Conservation (phyloP, 2,113 vertebrate genomes). For the Pomatorhinus ruficollis region DNA sequence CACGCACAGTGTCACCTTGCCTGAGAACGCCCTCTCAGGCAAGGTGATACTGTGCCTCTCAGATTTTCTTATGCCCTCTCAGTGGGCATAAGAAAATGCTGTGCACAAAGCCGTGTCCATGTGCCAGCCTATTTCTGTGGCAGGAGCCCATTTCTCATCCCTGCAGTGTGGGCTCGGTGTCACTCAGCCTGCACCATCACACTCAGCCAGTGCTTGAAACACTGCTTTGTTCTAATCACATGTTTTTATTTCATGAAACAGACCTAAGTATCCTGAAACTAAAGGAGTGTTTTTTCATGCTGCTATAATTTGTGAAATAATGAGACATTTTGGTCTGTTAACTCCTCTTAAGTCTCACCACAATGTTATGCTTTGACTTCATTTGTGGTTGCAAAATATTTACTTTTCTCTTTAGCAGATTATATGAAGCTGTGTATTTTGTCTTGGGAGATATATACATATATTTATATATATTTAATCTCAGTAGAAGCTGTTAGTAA, state of each 20-base stretch:
- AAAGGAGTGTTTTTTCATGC: constrained; percentile 38
- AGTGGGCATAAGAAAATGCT: not conserved
- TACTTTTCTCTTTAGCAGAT: constrained; percentile 65
- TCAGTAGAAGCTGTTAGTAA: constrained; percentile 16
- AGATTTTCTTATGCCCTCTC: too few relatives aligned
- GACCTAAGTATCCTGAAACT: constrained; percentile 42
- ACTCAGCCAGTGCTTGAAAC: not conserved
- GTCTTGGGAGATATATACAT: constrained; percentile 43
- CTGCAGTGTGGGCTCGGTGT: not conserved
- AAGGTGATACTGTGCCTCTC: too few relatives aligned
- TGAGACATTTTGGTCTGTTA: constrained; percentile 59
- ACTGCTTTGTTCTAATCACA: not conserved
- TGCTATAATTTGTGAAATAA: constrained; percentile 61
- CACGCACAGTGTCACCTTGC: not conserved
- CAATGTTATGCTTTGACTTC: constrained; percentile 57
- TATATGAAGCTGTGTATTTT: constrained; percentile 60
- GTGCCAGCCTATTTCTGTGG: not conserved
- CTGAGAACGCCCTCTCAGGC: not conserved
- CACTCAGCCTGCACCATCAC: not conserved
- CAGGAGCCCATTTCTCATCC: not conserved
- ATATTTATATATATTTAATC: constrained; percentile 20
- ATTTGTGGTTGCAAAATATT: constrained; percentile 67
- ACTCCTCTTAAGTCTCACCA: constrained; percentile 63
- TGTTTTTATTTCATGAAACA: constrained; percentile 28
- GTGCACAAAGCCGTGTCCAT: not conserved